Evolutionary conservation across 2,113 vertebrate species (phyloP).

Genomic region (Callithrix jacchus): DNA sequence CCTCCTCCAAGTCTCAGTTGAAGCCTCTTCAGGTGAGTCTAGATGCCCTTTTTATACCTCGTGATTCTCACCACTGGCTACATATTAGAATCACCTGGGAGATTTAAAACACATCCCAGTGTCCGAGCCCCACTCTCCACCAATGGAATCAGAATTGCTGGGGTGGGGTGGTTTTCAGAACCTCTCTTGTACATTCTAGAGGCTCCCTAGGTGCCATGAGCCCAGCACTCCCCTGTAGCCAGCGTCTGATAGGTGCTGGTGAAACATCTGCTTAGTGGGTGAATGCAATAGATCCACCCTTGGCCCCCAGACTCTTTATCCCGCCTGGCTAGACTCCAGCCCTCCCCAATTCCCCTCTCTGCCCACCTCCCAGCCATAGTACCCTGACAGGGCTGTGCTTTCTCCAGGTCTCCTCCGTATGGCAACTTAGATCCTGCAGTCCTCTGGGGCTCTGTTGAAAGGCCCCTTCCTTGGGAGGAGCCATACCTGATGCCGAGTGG

Average conservation of each 20-base stretch:
- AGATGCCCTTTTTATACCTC: background rate
- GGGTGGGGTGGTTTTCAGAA: background rate
- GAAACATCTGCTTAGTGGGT: background rate
- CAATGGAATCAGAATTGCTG: background rate
- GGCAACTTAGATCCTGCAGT: background rate
- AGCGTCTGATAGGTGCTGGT: background rate
- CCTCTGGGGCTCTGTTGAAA: background rate
- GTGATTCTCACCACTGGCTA: background rate
- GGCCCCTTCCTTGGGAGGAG: background rate
- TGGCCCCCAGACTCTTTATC: background rate
- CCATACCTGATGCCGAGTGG: background rate
- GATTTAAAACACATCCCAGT: background rate
- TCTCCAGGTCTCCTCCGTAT: too few relatives aligned
- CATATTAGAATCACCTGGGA: background rate
- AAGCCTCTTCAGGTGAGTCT: background rate
- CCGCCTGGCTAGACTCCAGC: background rate
- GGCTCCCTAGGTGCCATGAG: background rate
- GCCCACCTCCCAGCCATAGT: background rate
- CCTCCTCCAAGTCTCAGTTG: background rate
- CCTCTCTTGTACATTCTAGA: background rate
- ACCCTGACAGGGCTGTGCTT: background rate
- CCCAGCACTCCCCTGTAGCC: background rate
- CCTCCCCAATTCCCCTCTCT: accelerated
- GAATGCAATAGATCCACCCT: background rate
- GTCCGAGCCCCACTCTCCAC: background rate